Conservation (phyloP, 2,888 invertebrate genomes). For the Venusia cambrica region DNA sequence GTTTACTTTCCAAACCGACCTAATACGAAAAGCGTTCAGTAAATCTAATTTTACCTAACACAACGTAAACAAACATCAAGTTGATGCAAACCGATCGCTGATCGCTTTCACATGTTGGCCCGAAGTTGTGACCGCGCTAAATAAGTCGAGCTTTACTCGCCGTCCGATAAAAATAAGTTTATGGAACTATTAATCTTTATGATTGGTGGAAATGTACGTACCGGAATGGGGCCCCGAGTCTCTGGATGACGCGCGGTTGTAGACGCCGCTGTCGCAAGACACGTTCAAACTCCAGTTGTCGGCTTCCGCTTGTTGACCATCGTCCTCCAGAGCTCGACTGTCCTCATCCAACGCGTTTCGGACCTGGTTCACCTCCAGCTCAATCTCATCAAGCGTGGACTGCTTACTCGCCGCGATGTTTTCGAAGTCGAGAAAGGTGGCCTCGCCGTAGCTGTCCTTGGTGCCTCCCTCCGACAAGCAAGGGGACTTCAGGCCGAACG, state of each 20-base stretch:
- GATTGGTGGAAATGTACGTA: constrained; percentile 46
- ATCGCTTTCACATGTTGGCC: constrained; percentile 57
- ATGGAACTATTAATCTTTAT: constrained; percentile 45
- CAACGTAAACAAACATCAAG: constrained; percentile 75
- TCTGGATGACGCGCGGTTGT: constrained; percentile 80
- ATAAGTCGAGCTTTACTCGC: constrained; percentile 49
- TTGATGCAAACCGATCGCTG: constrained; percentile 50
- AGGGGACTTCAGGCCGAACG: constrained; percentile 50
- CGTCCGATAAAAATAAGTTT: constrained; percentile 61
- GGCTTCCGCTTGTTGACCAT: constrained; percentile 66
- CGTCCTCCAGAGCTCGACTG: constrained; percentile 72
- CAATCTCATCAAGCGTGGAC: constrained; percentile 72
- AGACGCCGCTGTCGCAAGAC: constrained; percentile 81
- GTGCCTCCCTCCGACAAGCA: constrained; percentile 46
- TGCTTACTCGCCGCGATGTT: constrained; percentile 60
- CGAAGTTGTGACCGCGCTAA: constrained; percentile 57
- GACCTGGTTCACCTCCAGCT: constrained; percentile 75
- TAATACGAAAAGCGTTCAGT: constrained; percentile 69
- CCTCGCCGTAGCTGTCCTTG: constrained; percentile 70
- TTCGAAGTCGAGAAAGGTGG: constrained; percentile 71
- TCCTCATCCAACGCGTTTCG: constrained; percentile 74
- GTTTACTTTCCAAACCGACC: constrained; percentile 77
- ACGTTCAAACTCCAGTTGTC: constrained; percentile 78
- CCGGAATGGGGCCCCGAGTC: constrained; percentile 78
- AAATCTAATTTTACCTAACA: constrained; percentile 72